Evolutionary conservation across 2,797 vertebrate genomes (phyloP), one percentile per base, ranked within the genome.

Genomic region (Taenioides sp.): DNA sequence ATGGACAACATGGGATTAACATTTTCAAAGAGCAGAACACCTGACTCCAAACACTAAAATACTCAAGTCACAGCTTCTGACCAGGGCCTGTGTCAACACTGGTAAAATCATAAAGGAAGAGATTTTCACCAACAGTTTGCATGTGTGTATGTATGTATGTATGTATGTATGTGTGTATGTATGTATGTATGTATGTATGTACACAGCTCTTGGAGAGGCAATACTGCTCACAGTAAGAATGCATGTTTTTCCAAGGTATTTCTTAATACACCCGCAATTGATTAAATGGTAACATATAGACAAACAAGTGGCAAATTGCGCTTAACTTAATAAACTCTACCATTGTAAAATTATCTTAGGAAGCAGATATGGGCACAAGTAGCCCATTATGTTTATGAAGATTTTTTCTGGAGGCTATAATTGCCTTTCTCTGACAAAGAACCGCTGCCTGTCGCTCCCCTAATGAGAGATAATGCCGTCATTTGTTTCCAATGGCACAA

Each of bases 401-500:
- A 70, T 27, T 57, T 72, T 52, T 50, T 71, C 79, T 66, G 10
- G 40, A 69, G 64, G 67, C 52, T 66, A 7, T 73, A 59, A 71
- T 49, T 78, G 40, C 67, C 52, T 71, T 28, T 65, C 7, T 23
- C 63, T 65, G 43, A 27, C 59, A 57, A 31, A 66, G 25, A 28
- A 55, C 28, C 10, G 23, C 34, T 61, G 28, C 62, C 58, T 12
- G 25, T 69, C 31, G 47, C 63, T 43, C 4, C 14, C 31, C 68
- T 67, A 65, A 76, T 66, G 25, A 65, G 20, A 75, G 52, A 57
- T 70, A 65, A 76, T 73, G 52, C 34, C 67, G n/a, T 23, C 55
- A 55, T 59, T 74, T 16, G 55, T 31, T 47, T 59, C 12, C 58
- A 72, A 69, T 22, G 5, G 62, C 78, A 70, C 54, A 67, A 66